Conservation (phyloP, 92 coral and sea anemone species). For the Siderastrea siderea region DNA sequence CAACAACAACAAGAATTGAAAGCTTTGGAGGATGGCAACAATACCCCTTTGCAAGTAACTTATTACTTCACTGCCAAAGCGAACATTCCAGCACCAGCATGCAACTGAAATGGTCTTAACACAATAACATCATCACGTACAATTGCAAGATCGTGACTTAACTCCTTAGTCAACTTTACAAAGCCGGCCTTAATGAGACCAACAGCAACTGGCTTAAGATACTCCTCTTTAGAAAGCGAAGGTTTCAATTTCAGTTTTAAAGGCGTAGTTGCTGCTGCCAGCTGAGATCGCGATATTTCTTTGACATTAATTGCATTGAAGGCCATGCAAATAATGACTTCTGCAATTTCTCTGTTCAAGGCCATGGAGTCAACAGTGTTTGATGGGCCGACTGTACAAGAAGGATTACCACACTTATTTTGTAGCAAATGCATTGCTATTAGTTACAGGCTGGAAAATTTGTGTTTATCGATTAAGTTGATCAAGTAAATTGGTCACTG, state of each 20-base stretch:
- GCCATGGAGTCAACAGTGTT: slow-evolving; percentile 12
- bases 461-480: too few species aligned
- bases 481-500: too few species aligned
- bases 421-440: background rate
- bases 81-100: background rate
- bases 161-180: slow-evolving; percentile 14
- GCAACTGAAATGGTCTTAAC: slow-evolving; percentile 1
- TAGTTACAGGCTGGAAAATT: too few species aligned
- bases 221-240: slow-evolving; percentile 20
- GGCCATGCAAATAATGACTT: slow-evolving; percentile 36
- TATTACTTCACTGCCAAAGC: background rate
- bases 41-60: too few species aligned
- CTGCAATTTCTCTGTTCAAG: slow-evolving; percentile 31
- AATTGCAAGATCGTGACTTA: background rate
- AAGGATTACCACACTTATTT: background rate
- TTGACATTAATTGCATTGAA: slow-evolving; percentile 26
- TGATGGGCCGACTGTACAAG: background rate
- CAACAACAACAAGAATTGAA: too few species aligned
- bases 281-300: slow-evolving; percentile 40
- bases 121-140: background rate
- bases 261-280: slow-evolving; percentile 39
- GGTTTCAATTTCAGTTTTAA: slow-evolving; percentile 33
- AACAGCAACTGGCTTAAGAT: slow-evolving; percentile 29
- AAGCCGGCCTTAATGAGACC: slow-evolving; percentile 34
- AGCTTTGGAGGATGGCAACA: too few species aligned